Evolutionary conservation across 1,140 invertebrate species (phyloP), one percentile per base, ranked within the genome.

Genomic region (Oscheius sp.): DNA sequence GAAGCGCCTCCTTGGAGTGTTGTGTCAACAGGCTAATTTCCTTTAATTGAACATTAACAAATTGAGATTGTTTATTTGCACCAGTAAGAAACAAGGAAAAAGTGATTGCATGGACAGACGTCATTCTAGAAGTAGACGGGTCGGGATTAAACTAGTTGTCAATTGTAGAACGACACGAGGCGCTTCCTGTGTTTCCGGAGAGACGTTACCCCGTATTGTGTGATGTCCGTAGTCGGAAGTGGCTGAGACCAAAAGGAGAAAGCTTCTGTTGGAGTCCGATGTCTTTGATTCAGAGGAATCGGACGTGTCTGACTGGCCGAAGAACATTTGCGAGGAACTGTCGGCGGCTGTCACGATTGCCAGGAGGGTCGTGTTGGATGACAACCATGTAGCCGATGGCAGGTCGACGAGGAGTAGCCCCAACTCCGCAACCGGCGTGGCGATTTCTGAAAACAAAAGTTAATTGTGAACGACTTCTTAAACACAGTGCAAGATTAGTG

Each of bases 321-420:
- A 55, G 23, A 7, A 55, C 49, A 23, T 55, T 55, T 4, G 49
- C 49, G 15, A 55, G 23, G 23, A 55, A 55, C 23, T 55, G 49
- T 26, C 28, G 15, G 7, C 23, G 7, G 23, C 49, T 55, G 49
- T 55, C 49, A 4, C 49, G 7, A 23, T 65, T 65, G n/a, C 32
- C 32, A 31, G 29, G 3, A n/a, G 63, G 63, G 20, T 38, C 23
- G n/a, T 65, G 63, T 13, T 65, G 63, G 32, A 65, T 42, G 10
- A 65, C 63, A 23, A 65, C 32, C 63, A 65, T 65, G 26, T 65
- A 65, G 13, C 63, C 63, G 10, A 36, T 34, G 18, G 63, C 63
- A 3, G 63, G 63, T 26, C 36, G 2, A 3, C 36, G n/a, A 7
- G 36, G 3, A 3, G 63, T 42, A 26, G 3, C 63, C 3, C 20